A percentile compares a stretch with the other conserved stretches of the same genome.
Conservation (phyloP, 2,888 invertebrate genomes). For the Ormyrus rosae region DNA sequence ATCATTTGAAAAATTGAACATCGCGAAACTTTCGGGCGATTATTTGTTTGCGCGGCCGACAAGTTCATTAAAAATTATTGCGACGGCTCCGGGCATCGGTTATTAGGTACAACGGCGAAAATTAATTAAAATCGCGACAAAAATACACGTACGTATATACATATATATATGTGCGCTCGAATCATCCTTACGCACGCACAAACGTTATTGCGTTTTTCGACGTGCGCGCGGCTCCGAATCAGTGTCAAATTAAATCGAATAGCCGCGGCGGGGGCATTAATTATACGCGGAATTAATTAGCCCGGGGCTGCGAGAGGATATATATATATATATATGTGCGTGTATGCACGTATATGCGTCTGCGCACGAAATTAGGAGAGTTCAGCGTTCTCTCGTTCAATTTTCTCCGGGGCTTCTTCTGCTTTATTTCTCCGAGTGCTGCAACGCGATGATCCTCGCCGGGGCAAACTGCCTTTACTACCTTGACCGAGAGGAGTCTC, state of each 20-base stretch:
- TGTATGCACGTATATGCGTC: neutral
- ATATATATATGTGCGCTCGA: neutral
- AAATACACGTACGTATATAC: neutral
- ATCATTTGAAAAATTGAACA: neutral
- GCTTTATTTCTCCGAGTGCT: too few relatives aligned
- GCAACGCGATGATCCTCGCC: too few relatives aligned
- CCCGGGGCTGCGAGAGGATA: neutral
- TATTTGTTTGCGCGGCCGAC: neutral
- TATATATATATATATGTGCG: too few relatives aligned
- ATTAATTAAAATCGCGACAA: constrained; percentile 29
- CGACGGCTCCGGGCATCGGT: neutral
- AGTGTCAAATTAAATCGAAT: constrained; percentile 58
- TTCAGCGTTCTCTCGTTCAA: too few relatives aligned
- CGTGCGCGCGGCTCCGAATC: constrained; percentile 9
- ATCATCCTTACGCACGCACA: neutral
- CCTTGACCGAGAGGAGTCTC: too few relatives aligned
- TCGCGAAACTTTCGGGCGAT: neutral
- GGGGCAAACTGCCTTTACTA: too few relatives aligned
- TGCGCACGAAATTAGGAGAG: neutral
- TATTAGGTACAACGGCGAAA: constrained; percentile 1
- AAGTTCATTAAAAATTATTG: constrained; percentile 20
- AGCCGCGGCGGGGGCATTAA: constrained; percentile 53
- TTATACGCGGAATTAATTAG: constrained; percentile 58
- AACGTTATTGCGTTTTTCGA: constrained; percentile 17
- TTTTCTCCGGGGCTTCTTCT: too few relatives aligned